Evolutionary conservation across 2,888 invertebrate species (phyloP).

Genomic region (Antheraea yamamai): DNA sequence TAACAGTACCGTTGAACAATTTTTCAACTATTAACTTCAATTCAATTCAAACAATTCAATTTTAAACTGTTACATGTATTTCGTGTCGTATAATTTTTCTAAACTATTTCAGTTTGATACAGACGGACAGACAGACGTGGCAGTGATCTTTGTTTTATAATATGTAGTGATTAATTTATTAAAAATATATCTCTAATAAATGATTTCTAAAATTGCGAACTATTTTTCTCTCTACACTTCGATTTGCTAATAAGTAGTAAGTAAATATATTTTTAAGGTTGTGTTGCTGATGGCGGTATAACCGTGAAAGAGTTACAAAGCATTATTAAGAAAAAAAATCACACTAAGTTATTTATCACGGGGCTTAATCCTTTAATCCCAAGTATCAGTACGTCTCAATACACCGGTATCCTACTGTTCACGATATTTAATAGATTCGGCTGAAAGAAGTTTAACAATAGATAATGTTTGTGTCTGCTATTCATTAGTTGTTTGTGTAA

Average conservation of each 20-base stretch:
- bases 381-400: constrained; percentile 66
- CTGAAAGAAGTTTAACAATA: constrained; percentile 62
- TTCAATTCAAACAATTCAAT: too few species aligned
- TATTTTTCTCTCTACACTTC: background rate
- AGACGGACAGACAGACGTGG: too few species aligned
- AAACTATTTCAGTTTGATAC: too few species aligned
- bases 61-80: too few species aligned
- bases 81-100: too few species aligned
- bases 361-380: constrained; percentile 73
- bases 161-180: background rate
- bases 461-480: constrained; percentile 72
- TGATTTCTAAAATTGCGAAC: background rate
- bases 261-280: background rate
- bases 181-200: background rate
- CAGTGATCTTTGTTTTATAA: too few species aligned
- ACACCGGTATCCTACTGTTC: constrained; percentile 48
- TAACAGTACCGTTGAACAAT: too few species aligned
- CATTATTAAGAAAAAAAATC: constrained; percentile 49
- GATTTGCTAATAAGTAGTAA: background rate
- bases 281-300: background rate
- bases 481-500: constrained; percentile 72
- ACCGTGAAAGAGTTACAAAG: background rate
- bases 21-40: too few species aligned
- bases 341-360: constrained; percentile 60
- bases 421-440: constrained; percentile 62